A percentile compares a stretch with the other conserved stretches of the same genome.
Conservation (phyloP, 30 jellyfish, hydroid and myxozoan genomes). For the Euphysa ruthae region DNA sequence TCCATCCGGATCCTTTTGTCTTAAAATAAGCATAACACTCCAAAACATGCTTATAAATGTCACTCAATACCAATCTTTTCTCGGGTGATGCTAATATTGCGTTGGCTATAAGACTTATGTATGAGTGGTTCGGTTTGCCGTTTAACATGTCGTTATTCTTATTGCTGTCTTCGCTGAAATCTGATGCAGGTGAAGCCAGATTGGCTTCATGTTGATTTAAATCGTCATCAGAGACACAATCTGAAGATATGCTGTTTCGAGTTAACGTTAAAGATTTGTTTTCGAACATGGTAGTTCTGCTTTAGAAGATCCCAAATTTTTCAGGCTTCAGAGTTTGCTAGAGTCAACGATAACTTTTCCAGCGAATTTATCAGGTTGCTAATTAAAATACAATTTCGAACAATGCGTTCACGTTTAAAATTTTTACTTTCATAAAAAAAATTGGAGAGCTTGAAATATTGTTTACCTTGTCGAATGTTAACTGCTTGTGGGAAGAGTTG, state of each 20-base stretch:
- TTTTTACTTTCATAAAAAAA: too few species aligned
- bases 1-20: constrained; percentile 40
- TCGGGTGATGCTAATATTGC: constrained; percentile 35
- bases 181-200: not conserved
- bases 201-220: not conserved
- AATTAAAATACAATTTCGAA: too few species aligned
- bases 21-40: not conserved
- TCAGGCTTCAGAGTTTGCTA: too few species aligned
- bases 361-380: too few species aligned
- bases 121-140: constrained; percentile 33
- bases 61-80: constrained; percentile 26
- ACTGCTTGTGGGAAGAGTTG: too few species aligned
- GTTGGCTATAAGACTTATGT: constrained; percentile 28
- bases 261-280: too few species aligned
- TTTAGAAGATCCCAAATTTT: too few species aligned
- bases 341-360: too few species aligned
- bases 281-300: too few species aligned
- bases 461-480: too few species aligned
- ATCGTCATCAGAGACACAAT: not conserved
- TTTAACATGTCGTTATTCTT: not conserved
- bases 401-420: too few species aligned
- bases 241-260: not conserved
- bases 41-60: constrained; percentile 9
- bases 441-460: too few species aligned
- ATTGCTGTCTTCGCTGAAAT: not conserved